Conservation (phyloP, 1,140 invertebrate species). For the Cydia pomonella region DNA sequence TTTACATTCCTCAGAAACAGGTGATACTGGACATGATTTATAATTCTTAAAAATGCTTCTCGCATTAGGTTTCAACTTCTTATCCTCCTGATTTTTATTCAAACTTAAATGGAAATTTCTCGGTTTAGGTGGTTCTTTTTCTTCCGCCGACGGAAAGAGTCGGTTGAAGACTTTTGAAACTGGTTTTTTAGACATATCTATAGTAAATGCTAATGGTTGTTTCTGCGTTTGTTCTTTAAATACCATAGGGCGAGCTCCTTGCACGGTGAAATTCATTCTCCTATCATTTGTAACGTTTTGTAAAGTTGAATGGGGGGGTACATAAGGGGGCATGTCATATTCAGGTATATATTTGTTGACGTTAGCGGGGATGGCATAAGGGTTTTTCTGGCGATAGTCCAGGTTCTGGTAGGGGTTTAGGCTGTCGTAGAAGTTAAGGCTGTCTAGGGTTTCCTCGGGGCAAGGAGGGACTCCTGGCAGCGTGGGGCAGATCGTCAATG, state of each 20-base stretch:
- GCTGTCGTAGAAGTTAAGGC: constrained; percentile 73
- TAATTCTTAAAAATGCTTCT: constrained; percentile 85
- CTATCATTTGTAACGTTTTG: constrained; percentile 41
- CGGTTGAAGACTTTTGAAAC: constrained; percentile 76
- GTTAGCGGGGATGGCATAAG: constrained; percentile 79
- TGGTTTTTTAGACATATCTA: constrained; percentile 68
- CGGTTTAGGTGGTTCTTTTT: constrained; percentile 59
- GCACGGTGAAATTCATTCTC: constrained; percentile 50
- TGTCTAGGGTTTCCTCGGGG: constrained; percentile 72
- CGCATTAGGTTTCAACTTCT: constrained; percentile 70
- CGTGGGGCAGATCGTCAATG: constrained; percentile 60
- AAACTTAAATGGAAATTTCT: constrained; percentile 75
- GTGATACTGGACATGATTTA: constrained; percentile 85
- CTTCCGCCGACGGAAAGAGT: constrained; percentile 63
- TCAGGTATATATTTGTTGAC: constrained; percentile 72
- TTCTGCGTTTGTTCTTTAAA: constrained; percentile 63
- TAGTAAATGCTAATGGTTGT: constrained; percentile 63
- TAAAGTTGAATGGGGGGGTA: constrained; percentile 54
- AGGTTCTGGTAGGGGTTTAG: constrained; percentile 62
- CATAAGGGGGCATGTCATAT: constrained; percentile 54
- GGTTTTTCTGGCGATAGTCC: constrained; percentile 75
- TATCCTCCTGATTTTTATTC: constrained; percentile 53
- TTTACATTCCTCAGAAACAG: constrained; percentile 85
- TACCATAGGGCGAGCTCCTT: constrained; percentile 50
- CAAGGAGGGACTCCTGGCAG: constrained; percentile 67